Evolutionary conservation across 2,797 vertebrate genomes (phyloP).

Genomic region (Sebastes cheni): DNA sequence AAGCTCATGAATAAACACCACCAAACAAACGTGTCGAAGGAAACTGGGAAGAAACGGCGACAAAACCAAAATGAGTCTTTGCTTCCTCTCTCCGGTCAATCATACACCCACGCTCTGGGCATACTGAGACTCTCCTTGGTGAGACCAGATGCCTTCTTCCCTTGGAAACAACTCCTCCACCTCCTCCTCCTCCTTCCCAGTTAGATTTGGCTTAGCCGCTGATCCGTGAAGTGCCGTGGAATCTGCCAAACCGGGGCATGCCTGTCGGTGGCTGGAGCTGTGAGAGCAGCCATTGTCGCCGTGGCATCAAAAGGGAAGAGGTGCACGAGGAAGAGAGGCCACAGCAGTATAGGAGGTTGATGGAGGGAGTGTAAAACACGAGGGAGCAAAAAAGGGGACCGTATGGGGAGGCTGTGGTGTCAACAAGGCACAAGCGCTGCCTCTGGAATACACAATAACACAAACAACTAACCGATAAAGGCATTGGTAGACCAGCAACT

Average conservation of each 20-base stretch:
- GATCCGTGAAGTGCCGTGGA: conserved; percentile 73
- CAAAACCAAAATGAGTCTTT: conserved; percentile 39
- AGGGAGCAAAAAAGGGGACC: conserved; percentile 38
- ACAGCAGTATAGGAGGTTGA: neutral
- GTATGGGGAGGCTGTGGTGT: conserved; percentile 62
- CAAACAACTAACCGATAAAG: neutral
- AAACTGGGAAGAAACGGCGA: conserved; percentile 40
- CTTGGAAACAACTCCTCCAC: conserved; percentile 16
- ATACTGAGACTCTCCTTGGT: conserved; percentile 43
- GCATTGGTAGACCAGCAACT: neutral
- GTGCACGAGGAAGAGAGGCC: conserved; percentile 1
- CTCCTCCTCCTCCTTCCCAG: neutral
- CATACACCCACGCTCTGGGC: conserved; percentile 51
- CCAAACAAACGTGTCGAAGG: conserved; percentile 39
- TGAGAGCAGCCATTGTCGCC: conserved; percentile 45
- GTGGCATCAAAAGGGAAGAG: conserved; percentile 8
- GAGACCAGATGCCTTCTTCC: conserved; percentile 66
- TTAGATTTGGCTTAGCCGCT: conserved; percentile 58
- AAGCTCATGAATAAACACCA: conserved; percentile 59
- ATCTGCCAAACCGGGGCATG: conserved; percentile 67
- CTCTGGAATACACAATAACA: conserved; percentile 52
- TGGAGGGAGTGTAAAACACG: conserved; percentile 18
- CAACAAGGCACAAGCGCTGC: conserved; percentile 72
- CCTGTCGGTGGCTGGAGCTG: conserved; percentile 31
- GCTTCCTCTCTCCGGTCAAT: conserved; percentile 52